Evolutionary conservation across 2,797 vertebrate species (phyloP).

Genomic region (Phrynocephalus guinanensis): DNA sequence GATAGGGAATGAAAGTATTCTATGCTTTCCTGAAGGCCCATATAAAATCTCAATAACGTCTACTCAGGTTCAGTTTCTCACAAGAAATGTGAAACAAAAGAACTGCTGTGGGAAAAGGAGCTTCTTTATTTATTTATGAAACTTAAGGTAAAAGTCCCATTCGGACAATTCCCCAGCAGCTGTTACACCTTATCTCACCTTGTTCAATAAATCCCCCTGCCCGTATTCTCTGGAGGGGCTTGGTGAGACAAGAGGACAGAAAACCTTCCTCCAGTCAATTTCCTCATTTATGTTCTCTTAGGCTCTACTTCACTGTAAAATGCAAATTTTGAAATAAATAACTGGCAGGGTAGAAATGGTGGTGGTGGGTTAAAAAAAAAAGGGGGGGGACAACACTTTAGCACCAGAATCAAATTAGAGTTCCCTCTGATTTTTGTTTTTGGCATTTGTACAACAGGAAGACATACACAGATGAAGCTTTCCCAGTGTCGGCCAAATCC

Average conservation of each 20-base stretch:
- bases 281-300: not conserved
- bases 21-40: no score
- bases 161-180: not conserved
- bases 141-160: not conserved
- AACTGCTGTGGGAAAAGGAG: not conserved
- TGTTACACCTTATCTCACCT: not conserved
- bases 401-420: not conserved
- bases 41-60: no score
- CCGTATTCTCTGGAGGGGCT: not conserved
- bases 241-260: not conserved
- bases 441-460: not conserved
- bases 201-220: not conserved
- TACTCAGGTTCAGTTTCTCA: not conserved
- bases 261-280: not conserved
- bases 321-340: conserved; percentile 2
- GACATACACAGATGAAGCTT: not conserved
- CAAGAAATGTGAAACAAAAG: not conserved
- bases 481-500: not conserved
- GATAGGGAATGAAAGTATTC: no score
- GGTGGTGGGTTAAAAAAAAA: not conserved
- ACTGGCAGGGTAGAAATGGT: not conserved
- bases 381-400: not conserved
- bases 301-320: not conserved
- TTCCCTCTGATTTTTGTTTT: not conserved
- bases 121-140: no score